phyloP scores from a whole-genome alignment of 2,888 invertebrate species.

The Eueremaeus valkanovi region DNA sequence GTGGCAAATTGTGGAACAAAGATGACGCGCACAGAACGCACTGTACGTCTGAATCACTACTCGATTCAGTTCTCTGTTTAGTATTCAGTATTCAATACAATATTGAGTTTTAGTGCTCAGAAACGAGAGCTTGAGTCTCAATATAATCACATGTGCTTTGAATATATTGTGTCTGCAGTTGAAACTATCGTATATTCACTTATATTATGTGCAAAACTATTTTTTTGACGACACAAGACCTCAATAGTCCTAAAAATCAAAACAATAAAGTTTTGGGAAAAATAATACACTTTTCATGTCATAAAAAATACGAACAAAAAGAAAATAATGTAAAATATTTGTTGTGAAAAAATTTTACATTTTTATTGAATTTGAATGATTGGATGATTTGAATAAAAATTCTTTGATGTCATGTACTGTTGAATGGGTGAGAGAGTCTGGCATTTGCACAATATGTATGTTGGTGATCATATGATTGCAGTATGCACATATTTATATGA shows the following conservation, averaged over 20 bases:
- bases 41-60: background rate
- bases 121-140: background rate
- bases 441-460: background rate
- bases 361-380: background rate
- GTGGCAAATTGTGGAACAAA: background rate
- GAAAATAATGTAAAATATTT: too few relatives aligned
- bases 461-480: background rate
- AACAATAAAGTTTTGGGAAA: too few relatives aligned
- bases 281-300: too few relatives aligned
- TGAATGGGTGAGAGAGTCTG: background rate
- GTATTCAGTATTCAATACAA: background rate
- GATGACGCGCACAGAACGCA: background rate
- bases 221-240: too few relatives aligned
- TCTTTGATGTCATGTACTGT: background rate
- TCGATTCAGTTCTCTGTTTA: too few relatives aligned
- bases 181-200: too few relatives aligned
- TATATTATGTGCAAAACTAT: too few relatives aligned
- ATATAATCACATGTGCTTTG: background rate
- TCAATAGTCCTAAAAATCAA: too few relatives aligned
- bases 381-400: background rate
- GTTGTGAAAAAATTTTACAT: too few relatives aligned
- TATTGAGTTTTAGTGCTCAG: background rate
- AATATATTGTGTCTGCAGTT: too few relatives aligned
- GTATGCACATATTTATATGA: too few relatives aligned
- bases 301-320: too few relatives aligned